These are phyloP conservation scores for Dynastes hyllus DNA, from an alignment of 2,888 invertebrate species.

Conservation along the genomic window DNA sequence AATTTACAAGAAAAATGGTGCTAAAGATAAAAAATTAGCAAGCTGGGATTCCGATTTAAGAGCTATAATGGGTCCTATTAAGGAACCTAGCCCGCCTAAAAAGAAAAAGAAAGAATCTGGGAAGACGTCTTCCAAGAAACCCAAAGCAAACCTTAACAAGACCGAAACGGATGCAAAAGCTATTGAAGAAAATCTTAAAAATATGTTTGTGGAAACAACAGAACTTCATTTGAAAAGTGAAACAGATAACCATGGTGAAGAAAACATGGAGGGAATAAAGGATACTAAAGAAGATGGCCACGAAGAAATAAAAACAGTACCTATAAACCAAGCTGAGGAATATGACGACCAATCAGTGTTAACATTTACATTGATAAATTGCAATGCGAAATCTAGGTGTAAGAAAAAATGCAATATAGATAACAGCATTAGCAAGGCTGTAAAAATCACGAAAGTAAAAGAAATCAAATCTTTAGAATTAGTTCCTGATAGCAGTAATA, in stretches of 20 bases:
- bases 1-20: slow-evolving; percentile 32
- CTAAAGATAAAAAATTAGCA: slow-evolving; percentile 34
- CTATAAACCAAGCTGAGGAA: slow-evolving; percentile 16
- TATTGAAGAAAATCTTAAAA: slow-evolving; percentile 49
- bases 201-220: slow-evolving; percentile 32
- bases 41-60: slow-evolving; percentile 65
- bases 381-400: slow-evolving; percentile 57
- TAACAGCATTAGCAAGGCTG: slow-evolving; percentile 54
- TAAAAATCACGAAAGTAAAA: slow-evolving; percentile 54
- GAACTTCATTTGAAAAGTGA: not conserved
- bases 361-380: slow-evolving; percentile 55
- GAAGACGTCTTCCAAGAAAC: slow-evolving; percentile 35
- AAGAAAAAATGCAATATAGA: slow-evolving; percentile 63
- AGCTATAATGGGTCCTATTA: slow-evolving; percentile 50
- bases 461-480: slow-evolving; percentile 56
- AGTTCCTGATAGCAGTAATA: slow-evolving; percentile 54
- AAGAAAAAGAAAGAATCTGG: slow-evolving; percentile 50
- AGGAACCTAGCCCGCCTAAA: slow-evolving; percentile 12
- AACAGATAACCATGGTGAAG: not conserved
- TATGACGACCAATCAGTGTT: slow-evolving; percentile 33
- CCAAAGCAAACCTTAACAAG: slow-evolving; percentile 37
- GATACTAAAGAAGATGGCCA: not conserved
- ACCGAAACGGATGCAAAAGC: slow-evolving; percentile 45
- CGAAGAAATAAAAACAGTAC: slow-evolving; percentile 34
- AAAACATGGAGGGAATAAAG: not conserved